Evolutionary conservation across 2,888 invertebrate species (phyloP), one percentile per base, ranked within the genome.

Genomic region (Dryobotodes eremita): DNA sequence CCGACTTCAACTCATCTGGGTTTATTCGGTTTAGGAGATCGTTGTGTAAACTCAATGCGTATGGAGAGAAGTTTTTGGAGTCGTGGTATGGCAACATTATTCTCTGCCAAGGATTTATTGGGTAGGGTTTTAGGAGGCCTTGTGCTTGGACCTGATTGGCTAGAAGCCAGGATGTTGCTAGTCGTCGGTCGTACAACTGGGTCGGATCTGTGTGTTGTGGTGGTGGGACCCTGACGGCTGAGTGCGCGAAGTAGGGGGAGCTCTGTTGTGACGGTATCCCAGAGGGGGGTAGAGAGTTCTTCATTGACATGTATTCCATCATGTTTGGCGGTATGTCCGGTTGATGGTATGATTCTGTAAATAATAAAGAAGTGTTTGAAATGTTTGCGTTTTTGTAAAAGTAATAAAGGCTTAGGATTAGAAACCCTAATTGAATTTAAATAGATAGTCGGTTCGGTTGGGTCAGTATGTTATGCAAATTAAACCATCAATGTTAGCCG

Each of bases 61-160:
- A 96, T 0, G 97, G 96, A 0, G 94, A 92, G 78, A 96, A 96
- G 86, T 94, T 93, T 89, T 95, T 94, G 15, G 94, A 87, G 80
- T 95, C 95, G 42, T 93, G 91, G 75, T 97, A 97, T 0, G 97
- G 97, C 90, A 97, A 95, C 94, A 97, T 97, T 79, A 97, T 96
- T 89, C 97, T 96, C 75, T 97, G 97, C 97, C 97, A 97, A 2
- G 97, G 97, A 0, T 96, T 96, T 65, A 97, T 96, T 0, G 97
- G 97, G 88, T 97, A 97, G 0, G 97, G 97, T 90, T 97, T 97
- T 10, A 97, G 91, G 8, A 97, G 92, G 0, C 96, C 95, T 89
- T 95, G 97, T 1, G 94, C 96, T 93, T 94, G 97, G 20, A 95
- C 96, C 88, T 97, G 96, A 82, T 97, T 97, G 57, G 97, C 96